These are phyloP conservation scores for human (Homo sapiens) DNA, from an alignment of 2,113 vertebrate genomes.

Conservation along the genomic window DNA sequence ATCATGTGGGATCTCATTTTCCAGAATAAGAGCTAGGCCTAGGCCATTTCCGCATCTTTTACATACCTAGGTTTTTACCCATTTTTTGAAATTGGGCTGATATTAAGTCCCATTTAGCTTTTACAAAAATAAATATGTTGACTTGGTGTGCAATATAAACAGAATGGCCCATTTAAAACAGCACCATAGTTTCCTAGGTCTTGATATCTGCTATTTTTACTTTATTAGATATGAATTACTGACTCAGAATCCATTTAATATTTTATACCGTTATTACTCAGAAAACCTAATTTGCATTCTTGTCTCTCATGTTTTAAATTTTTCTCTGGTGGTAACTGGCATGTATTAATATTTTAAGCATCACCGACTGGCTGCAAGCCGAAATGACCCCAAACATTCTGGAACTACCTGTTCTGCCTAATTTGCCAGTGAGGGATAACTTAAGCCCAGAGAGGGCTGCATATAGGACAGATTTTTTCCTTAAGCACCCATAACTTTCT, in stretches of 20 bases:
- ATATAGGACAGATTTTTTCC: neutral
- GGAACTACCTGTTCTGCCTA: neutral
- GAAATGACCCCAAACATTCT: neutral
- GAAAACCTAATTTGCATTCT: neutral
- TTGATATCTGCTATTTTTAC: neutral
- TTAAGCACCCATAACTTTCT: neutral
- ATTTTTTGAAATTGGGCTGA: neutral
- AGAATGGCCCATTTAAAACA: neutral
- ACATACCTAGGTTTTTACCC: neutral
- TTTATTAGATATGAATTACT: neutral
- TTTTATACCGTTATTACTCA: neutral
- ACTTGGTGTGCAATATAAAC: neutral
- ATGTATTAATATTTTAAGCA: neutral
- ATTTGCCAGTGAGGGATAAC: neutral
- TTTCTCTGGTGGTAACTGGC: neutral
- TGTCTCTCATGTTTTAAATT: neutral
- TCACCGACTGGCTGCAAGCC: neutral
- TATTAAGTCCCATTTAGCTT: neutral
- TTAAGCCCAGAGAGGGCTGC: neutral
- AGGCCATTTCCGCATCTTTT: conserved; percentile 7
- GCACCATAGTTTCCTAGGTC: neutral
- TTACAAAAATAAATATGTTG: neutral
- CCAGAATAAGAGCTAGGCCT: neutral
- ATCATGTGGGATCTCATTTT: neutral
- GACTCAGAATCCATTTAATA: neutral